Evolutionary conservation across 2,888 invertebrate species (phyloP).

Genomic region (Ligdia adustata): DNA sequence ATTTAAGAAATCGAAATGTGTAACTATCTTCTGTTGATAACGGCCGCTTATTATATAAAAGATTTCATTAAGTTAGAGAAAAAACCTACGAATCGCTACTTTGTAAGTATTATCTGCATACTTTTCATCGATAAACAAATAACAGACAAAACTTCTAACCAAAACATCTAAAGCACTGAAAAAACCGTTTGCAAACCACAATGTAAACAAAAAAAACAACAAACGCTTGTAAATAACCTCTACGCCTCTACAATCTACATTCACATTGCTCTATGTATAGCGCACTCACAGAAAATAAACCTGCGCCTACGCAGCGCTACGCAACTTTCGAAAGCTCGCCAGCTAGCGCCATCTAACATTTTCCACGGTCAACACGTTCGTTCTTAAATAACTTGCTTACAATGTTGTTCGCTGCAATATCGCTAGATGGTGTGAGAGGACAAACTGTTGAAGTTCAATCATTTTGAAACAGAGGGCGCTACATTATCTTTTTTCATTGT

Average conservation of each 20-base stretch:
- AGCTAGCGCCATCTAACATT: constrained; percentile 61
- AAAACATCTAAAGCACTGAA: too few species aligned
- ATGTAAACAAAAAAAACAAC: constrained; percentile 24
- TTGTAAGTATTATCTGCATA: too few species aligned
- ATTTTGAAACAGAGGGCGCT: constrained; percentile 50
- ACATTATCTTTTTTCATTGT: neutral
- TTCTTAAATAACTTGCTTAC: neutral
- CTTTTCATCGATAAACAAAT: too few species aligned
- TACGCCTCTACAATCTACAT: neutral
- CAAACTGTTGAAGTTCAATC: constrained; percentile 27
- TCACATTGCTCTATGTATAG: constrained; percentile 10
- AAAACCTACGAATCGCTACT: too few species aligned
- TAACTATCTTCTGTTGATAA: too few species aligned
- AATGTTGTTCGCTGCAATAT: constrained; percentile 34
- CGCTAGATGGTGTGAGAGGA: constrained; percentile 48
- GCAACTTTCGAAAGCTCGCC: constrained; percentile 36
- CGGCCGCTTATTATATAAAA: too few species aligned
- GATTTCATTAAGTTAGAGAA: too few species aligned
- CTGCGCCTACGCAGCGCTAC: constrained; percentile 44
- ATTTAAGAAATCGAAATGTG: too few species aligned
- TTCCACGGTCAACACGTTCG: constrained; percentile 15
- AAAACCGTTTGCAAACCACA: constrained; percentile 15
- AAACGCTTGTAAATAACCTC: constrained; percentile 22
- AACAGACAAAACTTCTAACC: too few species aligned
- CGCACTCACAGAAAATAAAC: constrained; percentile 14